A percentile compares a stretch with the other conserved stretches of the same genome.
Conservation (phyloP, 2,888 invertebrate species). For the Euspilapteryx auroguttella region DNA sequence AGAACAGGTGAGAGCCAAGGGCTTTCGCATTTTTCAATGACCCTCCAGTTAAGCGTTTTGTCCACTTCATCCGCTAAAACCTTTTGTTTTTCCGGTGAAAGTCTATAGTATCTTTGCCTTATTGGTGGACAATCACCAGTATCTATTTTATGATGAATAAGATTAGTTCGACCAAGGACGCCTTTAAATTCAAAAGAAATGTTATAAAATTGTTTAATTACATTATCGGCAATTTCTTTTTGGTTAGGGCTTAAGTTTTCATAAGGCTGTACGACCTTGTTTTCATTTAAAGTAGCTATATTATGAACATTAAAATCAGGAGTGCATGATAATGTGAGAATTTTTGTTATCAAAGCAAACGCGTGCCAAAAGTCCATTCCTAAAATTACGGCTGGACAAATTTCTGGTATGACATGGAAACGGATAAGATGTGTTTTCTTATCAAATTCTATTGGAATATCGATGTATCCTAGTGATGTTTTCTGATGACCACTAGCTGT, state of each 20-base stretch:
- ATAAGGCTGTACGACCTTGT: not conserved
- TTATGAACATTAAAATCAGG: not conserved
- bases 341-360: constrained; percentile 1
- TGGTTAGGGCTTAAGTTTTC: constrained; percentile 1
- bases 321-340: not conserved
- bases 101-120: constrained; percentile 7
- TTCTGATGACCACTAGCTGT: too few species aligned
- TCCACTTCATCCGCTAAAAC: not conserved
- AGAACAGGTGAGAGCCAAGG: not conserved
- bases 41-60: not conserved
- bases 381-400: constrained; percentile 1
- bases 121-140: not conserved
- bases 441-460: too few species aligned
- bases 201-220: not conserved
- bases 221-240: not conserved
- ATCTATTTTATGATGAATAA: not conserved
- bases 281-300: not conserved
- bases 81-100: not conserved
- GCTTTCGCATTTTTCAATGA: not conserved
- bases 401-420: constrained; percentile 3
- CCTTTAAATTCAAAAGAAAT: not conserved
- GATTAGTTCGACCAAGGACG: not conserved
- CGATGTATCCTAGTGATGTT: too few species aligned
- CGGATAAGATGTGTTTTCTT: not conserved
- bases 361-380: constrained; percentile 3